A percentile compares a stretch with the other conserved stretches of the same genome.
phyloP scores from a whole-genome alignment of 2,888 invertebrate genomes.

The Agriopis leucophaearia region DNA sequence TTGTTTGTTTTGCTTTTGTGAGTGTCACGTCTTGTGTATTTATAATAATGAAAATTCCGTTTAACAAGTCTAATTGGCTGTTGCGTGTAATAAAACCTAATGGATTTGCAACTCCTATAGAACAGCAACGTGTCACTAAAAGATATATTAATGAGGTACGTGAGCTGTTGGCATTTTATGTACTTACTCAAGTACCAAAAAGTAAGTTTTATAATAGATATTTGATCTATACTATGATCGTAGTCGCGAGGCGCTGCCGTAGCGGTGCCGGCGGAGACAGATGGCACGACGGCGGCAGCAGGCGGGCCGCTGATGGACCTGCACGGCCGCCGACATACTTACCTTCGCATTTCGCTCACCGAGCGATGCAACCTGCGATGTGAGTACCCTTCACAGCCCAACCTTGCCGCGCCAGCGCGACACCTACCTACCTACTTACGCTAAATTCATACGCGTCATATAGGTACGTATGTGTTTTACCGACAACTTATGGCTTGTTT shows the following conservation, averaged over 20 bases:
- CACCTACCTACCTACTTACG: background rate
- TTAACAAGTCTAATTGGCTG: conserved; percentile 36
- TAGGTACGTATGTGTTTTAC: background rate
- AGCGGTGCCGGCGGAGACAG: conserved; percentile 22
- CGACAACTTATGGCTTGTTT: background rate
- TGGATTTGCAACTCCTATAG: background rate
- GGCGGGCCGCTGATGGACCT: conserved; percentile 89
- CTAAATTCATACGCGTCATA: background rate
- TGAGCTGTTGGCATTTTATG: background rate
- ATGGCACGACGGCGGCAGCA: conserved; percentile 22
- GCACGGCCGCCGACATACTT: conserved; percentile 95
- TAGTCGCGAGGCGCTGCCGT: background rate
- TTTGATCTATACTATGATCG: background rate
- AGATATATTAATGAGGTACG: conserved; percentile 38
- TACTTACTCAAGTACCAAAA: background rate
- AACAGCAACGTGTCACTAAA: background rate
- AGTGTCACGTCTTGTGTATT: background rate
- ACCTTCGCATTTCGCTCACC: conserved; percentile 97
- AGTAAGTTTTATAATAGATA: background rate
- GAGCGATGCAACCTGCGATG: conserved; percentile 99
- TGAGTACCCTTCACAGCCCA: conserved; percentile 82
- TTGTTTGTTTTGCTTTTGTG: background rate
- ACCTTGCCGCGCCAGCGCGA: background rate
- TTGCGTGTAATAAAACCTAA: conserved; percentile 19
- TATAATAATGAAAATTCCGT: conserved; percentile 36